phyloP scores from a whole-genome alignment of 2,888 invertebrate genomes.

The Synergus gifuensis region DNA sequence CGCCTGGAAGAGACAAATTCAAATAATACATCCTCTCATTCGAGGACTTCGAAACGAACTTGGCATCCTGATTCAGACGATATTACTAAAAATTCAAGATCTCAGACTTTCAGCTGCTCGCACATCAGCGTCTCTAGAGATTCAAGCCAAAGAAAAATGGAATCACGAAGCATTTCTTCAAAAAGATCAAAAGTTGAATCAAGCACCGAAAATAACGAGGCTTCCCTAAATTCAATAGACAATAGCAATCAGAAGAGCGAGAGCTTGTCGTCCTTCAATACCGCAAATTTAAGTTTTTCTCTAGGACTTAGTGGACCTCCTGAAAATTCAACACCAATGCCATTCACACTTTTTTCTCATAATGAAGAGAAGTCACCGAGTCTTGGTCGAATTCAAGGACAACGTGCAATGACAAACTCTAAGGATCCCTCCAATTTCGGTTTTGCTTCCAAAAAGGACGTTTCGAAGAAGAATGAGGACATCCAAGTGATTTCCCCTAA shows the following conservation, averaged over 20 bases:
- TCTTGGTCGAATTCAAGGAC: neutral
- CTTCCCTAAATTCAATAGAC: neutral
- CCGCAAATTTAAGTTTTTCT: neutral
- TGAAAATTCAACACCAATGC: neutral
- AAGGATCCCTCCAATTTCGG: neutral
- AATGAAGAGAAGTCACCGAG: neutral
- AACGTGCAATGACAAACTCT: neutral
- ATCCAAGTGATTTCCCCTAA: neutral
- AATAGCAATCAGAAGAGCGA: neutral
- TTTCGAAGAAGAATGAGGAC: neutral
- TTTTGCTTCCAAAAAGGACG: neutral
- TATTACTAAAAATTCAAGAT: neutral
- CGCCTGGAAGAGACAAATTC: neutral
- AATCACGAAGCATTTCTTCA: neutral
- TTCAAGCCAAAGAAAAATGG: neutral
- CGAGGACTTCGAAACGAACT: neutral
- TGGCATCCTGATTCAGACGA: neutral
- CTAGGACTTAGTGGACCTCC: neutral
- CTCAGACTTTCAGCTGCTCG: neutral
- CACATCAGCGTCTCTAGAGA: neutral
- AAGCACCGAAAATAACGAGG: neutral
- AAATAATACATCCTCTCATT: neutral
- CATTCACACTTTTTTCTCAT: neutral
- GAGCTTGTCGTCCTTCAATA: constrained; percentile 1
- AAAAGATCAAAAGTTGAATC: constrained; percentile 12